Base-by-base conservation (phyloP, 2,113 vertebrate genomes). In the Ptilorrhoa leucosticta region DNA sequence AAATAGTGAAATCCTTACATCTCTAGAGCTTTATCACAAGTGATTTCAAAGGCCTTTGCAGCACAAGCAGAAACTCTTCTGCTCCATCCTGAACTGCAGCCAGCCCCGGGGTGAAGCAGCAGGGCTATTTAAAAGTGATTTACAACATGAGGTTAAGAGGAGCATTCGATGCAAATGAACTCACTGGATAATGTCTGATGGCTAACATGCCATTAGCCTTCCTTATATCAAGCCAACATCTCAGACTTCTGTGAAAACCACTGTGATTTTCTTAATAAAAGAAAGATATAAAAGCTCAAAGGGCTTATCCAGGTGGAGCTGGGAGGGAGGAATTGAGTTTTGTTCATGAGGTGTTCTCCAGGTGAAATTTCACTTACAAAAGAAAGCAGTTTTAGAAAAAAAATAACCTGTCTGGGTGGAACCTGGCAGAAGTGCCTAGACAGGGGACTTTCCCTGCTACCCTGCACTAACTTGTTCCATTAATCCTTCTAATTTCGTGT, bases 391-490 rank as follows among this genome's bases (percentile, higher is more conserved):
- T 92, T 66, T 2, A 44, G n/a, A 28, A n/a, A 73, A 77, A 87
- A 93, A 85, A 83, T n/a, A 95, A 95, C 70, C 68, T 89, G 72
- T 88, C 90, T 95, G 88, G 93, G 94, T 96, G 92, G 88, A 95
- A 89, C 96, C 92, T 93, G 88, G 88, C 88, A 96, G 77, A 82
- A 84, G 53, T 71, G 61, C 80, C 72, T 56, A 64, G 83, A 75
- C 83, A 76, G 86, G 92, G 96, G 96, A 97, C 96, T 96, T 96
- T 94, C 94, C 96, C 94, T 95, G 79, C 37, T 95, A 22, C 96
- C 53, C 86, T 96, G 96, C 88, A 72, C 94, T 95, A 72, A 97
- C 96, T 97, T 97, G 96, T 92, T 91, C 90, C 73, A 82, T 96
- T 96, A 97, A 96, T 96, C 94, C 92, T 96, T 92, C 93, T 95